Percentiles rank a stretch among this genome's conserved stretches.
Evolutionary conservation across 1,140 invertebrate genomes (phyloP).

Genomic region (Samia ricini): DNA sequence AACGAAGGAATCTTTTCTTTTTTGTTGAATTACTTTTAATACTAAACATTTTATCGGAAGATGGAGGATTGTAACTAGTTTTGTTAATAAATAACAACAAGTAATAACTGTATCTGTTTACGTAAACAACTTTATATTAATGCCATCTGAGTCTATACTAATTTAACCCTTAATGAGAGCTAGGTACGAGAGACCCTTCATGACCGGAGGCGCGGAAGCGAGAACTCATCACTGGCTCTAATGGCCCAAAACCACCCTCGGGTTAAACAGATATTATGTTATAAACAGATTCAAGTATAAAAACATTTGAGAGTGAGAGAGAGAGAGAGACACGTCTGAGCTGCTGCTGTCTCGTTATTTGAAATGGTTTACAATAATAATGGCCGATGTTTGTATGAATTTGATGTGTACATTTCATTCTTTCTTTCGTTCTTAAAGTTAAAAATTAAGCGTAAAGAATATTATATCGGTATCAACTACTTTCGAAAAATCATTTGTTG

Average conservation of each 20-base stretch:
- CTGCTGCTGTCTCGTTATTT: slow-evolving; percentile 19
- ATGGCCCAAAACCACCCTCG: slow-evolving; percentile 45
- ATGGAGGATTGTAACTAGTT: too few relatives aligned
- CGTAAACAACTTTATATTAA: slow-evolving; percentile 44
- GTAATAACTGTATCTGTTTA: slow-evolving; percentile 24
- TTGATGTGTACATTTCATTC: too few relatives aligned
- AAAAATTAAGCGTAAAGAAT: too few relatives aligned
- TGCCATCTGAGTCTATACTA: slow-evolving; percentile 41
- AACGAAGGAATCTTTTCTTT: neutral
- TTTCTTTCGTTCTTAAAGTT: too few relatives aligned
- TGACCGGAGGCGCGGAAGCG: slow-evolving; percentile 54
- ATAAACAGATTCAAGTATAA: slow-evolving; percentile 35
- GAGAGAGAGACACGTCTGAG: slow-evolving; percentile 7
- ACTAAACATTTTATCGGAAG: neutral
- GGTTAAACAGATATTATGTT: slow-evolving; percentile 46
- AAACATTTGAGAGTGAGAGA: slow-evolving; percentile 27
- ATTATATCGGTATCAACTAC: too few relatives aligned
- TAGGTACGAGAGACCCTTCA: slow-evolving; percentile 31
- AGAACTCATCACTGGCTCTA: slow-evolving; percentile 53
- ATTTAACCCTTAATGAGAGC: slow-evolving; percentile 57
- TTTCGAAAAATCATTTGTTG: too few relatives aligned
- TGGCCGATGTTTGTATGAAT: neutral
- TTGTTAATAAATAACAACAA: neutral
- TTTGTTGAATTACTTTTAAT: neutral
- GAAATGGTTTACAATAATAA: slow-evolving; percentile 1